Conservation (phyloP, 2,113 vertebrate genomes). For the Thryonomys swinderianus region DNA sequence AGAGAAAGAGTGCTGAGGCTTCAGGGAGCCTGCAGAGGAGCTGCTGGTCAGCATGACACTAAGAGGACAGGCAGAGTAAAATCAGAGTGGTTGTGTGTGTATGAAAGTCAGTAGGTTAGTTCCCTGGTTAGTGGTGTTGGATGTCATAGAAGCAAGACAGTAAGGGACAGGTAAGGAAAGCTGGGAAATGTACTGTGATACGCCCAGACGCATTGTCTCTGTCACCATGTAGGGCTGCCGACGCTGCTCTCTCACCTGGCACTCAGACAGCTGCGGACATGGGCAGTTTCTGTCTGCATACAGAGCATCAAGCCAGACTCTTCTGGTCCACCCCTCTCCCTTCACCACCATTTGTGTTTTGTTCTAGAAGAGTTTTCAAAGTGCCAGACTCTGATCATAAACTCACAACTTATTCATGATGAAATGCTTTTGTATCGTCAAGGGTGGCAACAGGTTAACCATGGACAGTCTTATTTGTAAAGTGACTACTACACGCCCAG, state of each 20-base stretch:
- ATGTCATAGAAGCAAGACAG: background rate
- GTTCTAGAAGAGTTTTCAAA: constrained; percentile 32
- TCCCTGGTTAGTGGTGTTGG: background rate
- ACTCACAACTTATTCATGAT: background rate
- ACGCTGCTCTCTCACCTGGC: background rate
- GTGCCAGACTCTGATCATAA: background rate
- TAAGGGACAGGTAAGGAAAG: background rate
- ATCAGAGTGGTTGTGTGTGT: background rate
- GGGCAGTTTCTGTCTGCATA: background rate
- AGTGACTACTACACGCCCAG: background rate
- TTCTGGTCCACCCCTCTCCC: background rate
- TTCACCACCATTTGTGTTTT: background rate
- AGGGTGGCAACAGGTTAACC: background rate
- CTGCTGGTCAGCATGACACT: background rate
- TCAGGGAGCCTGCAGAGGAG: background rate
- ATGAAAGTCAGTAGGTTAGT: background rate
- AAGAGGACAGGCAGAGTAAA: background rate
- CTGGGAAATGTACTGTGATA: background rate
- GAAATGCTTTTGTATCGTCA: constrained; percentile 48
- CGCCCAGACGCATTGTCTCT: background rate
- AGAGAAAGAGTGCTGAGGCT: background rate
- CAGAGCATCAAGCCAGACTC: background rate
- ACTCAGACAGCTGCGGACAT: background rate
- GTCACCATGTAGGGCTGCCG: background rate
- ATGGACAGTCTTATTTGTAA: background rate